These are phyloP conservation scores for Sebastes umbrosus DNA, from an alignment of 2,797 vertebrate species.

Conservation along the genomic window DNA sequence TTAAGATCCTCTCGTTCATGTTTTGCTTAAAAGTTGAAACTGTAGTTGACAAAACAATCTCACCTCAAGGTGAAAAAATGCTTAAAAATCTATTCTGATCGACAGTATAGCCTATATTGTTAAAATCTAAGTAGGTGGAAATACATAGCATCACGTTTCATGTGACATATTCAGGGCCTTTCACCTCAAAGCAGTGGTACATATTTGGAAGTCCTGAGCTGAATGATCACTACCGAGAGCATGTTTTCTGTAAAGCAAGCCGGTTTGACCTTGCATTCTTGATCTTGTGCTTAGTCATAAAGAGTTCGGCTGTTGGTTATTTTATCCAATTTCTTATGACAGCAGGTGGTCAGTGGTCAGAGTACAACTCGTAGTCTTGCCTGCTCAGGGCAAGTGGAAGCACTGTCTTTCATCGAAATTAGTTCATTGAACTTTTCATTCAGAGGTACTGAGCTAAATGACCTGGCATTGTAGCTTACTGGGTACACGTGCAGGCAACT, in stretches of 20 bases:
- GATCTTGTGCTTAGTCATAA: conserved; percentile 11
- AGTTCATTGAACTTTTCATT: not conserved
- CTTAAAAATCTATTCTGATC: not conserved
- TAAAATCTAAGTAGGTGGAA: not conserved
- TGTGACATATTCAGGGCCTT: not conserved
- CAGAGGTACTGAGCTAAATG: not conserved
- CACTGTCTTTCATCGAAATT: conserved; percentile 12
- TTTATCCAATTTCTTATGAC: conserved; percentile 42
- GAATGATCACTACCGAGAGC: not conserved
- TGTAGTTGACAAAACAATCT: not conserved
- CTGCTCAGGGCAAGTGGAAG: conserved; percentile 15
- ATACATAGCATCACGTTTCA: not conserved
- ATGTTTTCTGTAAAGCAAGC: not conserved
- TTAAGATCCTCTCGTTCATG: not conserved
- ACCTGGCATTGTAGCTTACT: not conserved
- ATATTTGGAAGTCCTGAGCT: not conserved
- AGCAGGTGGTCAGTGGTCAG: conserved; percentile 30
- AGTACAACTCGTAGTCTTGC: not conserved
- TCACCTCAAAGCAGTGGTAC: not conserved
- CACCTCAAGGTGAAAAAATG: not conserved
- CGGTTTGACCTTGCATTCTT: conserved; percentile 14
- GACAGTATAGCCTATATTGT: not conserved
- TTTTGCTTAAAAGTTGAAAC: not conserved
- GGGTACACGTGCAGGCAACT: not conserved
- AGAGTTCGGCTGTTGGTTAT: conserved; percentile 24